Evolutionary conservation across 2,888 invertebrate species (phyloP), one percentile per base, ranked within the genome.

Genomic region (Miltochrista miniata): DNA sequence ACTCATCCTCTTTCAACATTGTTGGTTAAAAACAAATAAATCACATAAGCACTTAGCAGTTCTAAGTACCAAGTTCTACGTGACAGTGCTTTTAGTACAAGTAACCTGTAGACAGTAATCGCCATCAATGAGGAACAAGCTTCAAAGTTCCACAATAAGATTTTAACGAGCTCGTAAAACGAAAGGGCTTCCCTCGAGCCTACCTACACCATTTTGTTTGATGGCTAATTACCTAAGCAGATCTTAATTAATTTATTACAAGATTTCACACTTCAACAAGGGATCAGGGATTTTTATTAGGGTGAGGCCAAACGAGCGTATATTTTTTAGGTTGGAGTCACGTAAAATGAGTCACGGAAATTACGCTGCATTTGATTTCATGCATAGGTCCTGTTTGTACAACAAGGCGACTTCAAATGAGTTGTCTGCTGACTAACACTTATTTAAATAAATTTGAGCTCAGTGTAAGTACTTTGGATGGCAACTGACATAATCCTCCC

Each of bases 141-240:
- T 66, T 51, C 62, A 68, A 83, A 83, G 72, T 83, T 83, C 69
- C 74, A 76, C 82, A 80, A 78, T 76, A 79, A 77, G 76, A 73
- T 71, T 81, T 72, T 81, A 79, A 79, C 79, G 76, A 74, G 65
- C 57, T 67, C 72, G 74, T 84, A 79, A 84, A 82, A 74, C 67
- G 69, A 66, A n/a, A 59, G 69, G 59, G 69, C 29, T 70, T 64
- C 70, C 72, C 65, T 59, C 66, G 68, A 73, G 47, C 72, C 64
- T 69, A 70, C 70, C 68, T 61, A 51, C 68, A 64, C 70, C 71
- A 79, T 78, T 73, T 71, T 70, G 68, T 72, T 64, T 71, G 63
- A 70, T 64, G 65, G 64, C 64, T 79, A 75, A 81, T 80, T 74
- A 73, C 67, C 58, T 66, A 70, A 71, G 63, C 64, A 74, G 54